Evolutionary conservation across 2,888 invertebrate species (phyloP), one percentile per base, ranked within the genome.

Genomic region (Pachymerium ferrugineum): DNA sequence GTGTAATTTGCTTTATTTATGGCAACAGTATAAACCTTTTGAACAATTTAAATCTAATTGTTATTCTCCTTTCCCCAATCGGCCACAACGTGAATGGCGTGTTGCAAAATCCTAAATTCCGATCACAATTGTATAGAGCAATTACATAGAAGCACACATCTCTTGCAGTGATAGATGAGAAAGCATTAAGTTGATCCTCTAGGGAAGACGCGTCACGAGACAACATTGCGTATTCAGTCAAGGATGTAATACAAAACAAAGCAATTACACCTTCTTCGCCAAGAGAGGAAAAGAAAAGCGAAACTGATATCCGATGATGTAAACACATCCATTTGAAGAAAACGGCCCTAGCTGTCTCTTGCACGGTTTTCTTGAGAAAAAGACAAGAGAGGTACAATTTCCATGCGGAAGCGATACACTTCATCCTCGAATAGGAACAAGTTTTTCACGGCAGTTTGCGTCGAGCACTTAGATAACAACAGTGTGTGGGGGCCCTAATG

Each of bases 181-280:
- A 22, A 19, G 47, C 47, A 54, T 54, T 54, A 54, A 54, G 47
- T 19, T 54, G 47, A 54, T 54, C 47, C 47, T 54, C 38, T 12
- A 22, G 8, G 19, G 16, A 54, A 54, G 1, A 22, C 19, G 19
- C 16, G 47, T 22, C 19, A 22, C 47, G 22, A 54, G 47, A 54
- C 47, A 5, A 54, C 47, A 54, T 54, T 54, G 47, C 47, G 47
- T 54, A 54, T 54, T 54, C 47, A 54, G 47, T 54, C 47, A 54
- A 54, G 47, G 47, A 54, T 54, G 47, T 54, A 54, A 54, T 54
- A 54, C 47, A 54, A 54, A 54, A 54, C 47, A 54, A 54, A 54
- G 47, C 47, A 54, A 54, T 54, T 54, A 54, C 47, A 54, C 47
- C 47, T 54, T 22, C 19, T 22, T n/a, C 47, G 47, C 16, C 19